Evolutionary conservation across 1,140 invertebrate genomes (phyloP), one percentile per base, ranked within the genome.

Genomic region (Eurosta solidaginis): DNA sequence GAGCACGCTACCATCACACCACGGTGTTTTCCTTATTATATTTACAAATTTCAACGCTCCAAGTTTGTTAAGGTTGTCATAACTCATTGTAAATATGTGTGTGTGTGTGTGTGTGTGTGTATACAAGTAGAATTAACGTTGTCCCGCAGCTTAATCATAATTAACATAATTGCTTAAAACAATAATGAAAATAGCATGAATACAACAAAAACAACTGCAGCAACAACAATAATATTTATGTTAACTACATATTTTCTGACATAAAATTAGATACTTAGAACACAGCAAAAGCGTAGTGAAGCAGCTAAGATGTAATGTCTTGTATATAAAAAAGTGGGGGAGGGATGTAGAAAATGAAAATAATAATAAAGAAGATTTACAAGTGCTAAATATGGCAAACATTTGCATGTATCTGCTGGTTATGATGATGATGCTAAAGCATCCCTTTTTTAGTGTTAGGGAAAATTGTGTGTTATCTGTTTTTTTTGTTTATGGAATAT

Each of bases 161-260:
- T 74, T 74, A 74, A 74, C 73, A 74, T 74, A 74, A 74, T 74
- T 40, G 73, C 22, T 47, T 7, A 42, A 73, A 74, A 74, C 42
- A 74, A 47, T 45, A 74, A 44, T 27, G 44, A 44, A 74, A 74
- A 74, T 22, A 74, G 40, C 73, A 74, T 27, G 40, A 47, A 22
- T 14, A 74, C 73, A 47, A 54, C 52, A 54, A 14, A 45, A 4
- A 29, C 52, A 54, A 45, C 73, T 45, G 45, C 73, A 73, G n/a
- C 63, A 73, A 22, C 40, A 73, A 73, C 3, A 25, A n/a, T 17
- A 9, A 4, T 49, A n/a, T 14, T n/a, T 25, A 63, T 63, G 54
- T n/a, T 20, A 68, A 68, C 59, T 68, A n/a, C 59, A 40, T 68
- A 68, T 68, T 68, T 68, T 68, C 27, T 68, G 59, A 42, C 59